Conservation (phyloP, 2,113 vertebrate genomes). For the Excalfactoria chinensis region DNA sequence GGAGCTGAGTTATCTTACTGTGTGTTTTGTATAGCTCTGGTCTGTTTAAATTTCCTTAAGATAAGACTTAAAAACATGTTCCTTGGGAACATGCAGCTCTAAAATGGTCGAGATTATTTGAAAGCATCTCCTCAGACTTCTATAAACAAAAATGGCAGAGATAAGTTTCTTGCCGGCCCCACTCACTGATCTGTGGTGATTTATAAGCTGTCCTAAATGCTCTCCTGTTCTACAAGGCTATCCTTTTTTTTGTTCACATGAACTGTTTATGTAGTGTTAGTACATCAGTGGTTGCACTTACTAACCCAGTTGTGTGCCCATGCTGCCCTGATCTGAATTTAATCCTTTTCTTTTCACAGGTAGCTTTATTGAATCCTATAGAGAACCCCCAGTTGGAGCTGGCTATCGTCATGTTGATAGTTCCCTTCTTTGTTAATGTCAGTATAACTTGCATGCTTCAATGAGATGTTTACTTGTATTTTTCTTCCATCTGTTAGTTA, state of each 20-base stretch:
- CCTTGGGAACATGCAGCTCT: neutral
- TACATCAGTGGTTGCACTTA: neutral
- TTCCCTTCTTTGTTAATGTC: conserved; percentile 97
- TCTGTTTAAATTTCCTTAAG: neutral
- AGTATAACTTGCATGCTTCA: conserved; percentile 68
- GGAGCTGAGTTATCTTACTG: neutral
- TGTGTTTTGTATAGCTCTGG: neutral
- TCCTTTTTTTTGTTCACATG: neutral
- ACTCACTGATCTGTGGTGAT: neutral
- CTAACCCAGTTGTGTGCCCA: neutral
- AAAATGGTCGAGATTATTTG: neutral
- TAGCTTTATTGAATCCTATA: conserved; percentile 91
- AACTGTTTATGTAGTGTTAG: neutral
- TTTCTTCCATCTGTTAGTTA: neutral
- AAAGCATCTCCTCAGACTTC: neutral
- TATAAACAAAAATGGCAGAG: conserved; percentile 28
- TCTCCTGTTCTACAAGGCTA: neutral
- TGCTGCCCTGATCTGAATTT: conserved; percentile 26
- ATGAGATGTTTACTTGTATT: neutral
- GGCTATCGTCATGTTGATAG: conserved; percentile 97
- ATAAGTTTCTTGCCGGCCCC: neutral
- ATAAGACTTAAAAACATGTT: neutral
- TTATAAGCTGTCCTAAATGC: neutral
- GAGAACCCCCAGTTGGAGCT: conserved; percentile 92
- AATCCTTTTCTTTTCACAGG: conserved; percentile 79